These are phyloP conservation scores for Chaetops frenatus DNA, from an alignment of 2,113 vertebrate species.

Conservation along the genomic window DNA sequence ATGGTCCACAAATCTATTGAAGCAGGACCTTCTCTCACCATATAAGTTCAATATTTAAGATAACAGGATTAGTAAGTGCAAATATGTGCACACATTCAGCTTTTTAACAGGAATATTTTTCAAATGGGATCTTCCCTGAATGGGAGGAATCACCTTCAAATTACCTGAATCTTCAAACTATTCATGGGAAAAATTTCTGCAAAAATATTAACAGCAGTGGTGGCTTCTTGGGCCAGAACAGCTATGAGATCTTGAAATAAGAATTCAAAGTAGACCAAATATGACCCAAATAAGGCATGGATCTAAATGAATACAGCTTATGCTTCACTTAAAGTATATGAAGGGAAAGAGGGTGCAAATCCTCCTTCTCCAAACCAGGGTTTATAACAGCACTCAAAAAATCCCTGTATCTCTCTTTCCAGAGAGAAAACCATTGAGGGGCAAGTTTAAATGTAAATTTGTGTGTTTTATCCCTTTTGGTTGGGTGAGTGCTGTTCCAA, in stretches of 20 bases:
- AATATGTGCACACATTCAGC: neutral
- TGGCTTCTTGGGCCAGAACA: neutral
- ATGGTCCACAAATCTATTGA: neutral
- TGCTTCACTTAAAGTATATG: neutral
- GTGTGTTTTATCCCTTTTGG: neutral
- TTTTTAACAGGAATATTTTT: neutral
- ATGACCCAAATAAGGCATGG: neutral
- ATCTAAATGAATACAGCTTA: neutral
- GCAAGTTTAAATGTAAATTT: neutral
- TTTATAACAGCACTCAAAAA: neutral
- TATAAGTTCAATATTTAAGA: neutral
- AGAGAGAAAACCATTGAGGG: neutral
- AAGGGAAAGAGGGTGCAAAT: neutral
- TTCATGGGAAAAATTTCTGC: neutral
- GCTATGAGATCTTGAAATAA: neutral
- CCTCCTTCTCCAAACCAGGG: neutral
- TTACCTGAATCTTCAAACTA: neutral
- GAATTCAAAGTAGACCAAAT: neutral
- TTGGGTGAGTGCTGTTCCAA: neutral
- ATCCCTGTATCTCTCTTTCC: neutral
- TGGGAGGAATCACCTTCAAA: neutral
- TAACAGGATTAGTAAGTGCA: neutral
- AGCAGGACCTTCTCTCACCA: neutral
- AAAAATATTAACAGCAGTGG: neutral
- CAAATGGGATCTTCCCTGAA: neutral